Evolutionary conservation across 2,888 invertebrate genomes (phyloP), one percentile per base, ranked within the genome.

Genomic region (Drosophila subquinaria): DNA sequence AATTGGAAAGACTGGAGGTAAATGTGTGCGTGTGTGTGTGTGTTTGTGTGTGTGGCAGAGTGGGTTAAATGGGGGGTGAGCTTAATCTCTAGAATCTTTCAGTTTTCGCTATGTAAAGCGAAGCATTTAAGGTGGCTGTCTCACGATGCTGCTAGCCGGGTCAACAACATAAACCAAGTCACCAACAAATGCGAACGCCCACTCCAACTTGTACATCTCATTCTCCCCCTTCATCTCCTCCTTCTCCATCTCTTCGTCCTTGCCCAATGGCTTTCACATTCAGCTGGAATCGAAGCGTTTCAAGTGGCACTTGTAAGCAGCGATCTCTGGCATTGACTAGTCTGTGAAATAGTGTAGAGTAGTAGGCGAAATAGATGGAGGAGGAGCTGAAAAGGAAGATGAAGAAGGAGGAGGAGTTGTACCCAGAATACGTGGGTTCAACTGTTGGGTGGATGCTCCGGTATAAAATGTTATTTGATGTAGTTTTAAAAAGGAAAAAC

Each of bases 91-190:
- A 79, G 73, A 81, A 82, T 82, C 79, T 81, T 79, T 81, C 76
- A 85, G 82, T 85, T 84, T 81, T 71, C 69, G 76, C 73, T 79
- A 82, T 82, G 81, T 75, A 81, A 84, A 85, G 81, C 76, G 74
- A 65, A 72, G 65, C 71, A 33, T 42, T 83, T 83, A 81, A 61
- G 74, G 74, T 66, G 48, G 15, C 66, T 65, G 48, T n/a, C 56
- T 57, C 40, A 56, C 56, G 42, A 23, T 60, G 53, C 64, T 70
- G 66, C 40, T 62, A 43, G 66, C 43, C 62, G 69, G 67, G 59
- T 55, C 71, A 67, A 73, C 67, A 68, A 68, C 63, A 72, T 73
- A 72, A 82, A 71, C 75, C 82, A 68, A 61, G 60, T 52, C 64
- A 57, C 70, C 57, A 60, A 70, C 70, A 60, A 64, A 65, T 64